Conservation (phyloP, 1,140 invertebrate species). For the Melipona quadrifasciata region DNA sequence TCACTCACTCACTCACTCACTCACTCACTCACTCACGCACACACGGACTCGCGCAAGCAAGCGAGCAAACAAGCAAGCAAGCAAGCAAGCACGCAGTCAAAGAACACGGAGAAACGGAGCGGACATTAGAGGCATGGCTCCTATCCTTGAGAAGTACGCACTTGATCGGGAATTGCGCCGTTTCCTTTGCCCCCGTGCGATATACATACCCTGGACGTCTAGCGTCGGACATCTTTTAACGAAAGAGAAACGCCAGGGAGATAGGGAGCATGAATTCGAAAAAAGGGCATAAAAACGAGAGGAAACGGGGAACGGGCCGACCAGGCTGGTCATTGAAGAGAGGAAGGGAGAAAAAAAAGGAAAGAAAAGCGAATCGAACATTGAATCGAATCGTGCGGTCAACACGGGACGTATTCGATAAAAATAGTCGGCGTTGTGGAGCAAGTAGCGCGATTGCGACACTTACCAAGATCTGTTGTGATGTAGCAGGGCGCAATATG, state of each 20-base stretch:
- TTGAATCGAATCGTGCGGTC: constrained; percentile 11
- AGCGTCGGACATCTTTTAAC: constrained; percentile 28
- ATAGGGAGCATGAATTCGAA: neutral
- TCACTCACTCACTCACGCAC: too few species aligned
- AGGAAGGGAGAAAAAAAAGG: neutral
- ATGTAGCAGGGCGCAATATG: constrained; percentile 82
- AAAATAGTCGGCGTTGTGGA: constrained; percentile 59
- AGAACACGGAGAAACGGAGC: constrained; percentile 47
- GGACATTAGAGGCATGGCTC: constrained; percentile 60
- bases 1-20: too few species aligned
- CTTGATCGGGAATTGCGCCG: constrained; percentile 61
- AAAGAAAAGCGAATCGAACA: neutral
- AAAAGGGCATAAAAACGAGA: constrained; percentile 24
- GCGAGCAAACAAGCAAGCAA: constrained; percentile 30
- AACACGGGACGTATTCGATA: constrained; percentile 14
- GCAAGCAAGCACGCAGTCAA: constrained; percentile 44
- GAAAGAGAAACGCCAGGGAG: neutral
- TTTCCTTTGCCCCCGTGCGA: constrained; percentile 50
- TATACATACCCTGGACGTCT: neutral
- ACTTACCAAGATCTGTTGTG: constrained; percentile 81
- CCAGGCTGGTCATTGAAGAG: neutral
- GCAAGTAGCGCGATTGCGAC: constrained; percentile 67
- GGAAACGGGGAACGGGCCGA: neutral
- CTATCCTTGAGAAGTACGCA: constrained; percentile 63
- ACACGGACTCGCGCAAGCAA: too few species aligned